phyloP scores from a whole-genome alignment of 2,888 invertebrate species.

The Tipula helvola region DNA sequence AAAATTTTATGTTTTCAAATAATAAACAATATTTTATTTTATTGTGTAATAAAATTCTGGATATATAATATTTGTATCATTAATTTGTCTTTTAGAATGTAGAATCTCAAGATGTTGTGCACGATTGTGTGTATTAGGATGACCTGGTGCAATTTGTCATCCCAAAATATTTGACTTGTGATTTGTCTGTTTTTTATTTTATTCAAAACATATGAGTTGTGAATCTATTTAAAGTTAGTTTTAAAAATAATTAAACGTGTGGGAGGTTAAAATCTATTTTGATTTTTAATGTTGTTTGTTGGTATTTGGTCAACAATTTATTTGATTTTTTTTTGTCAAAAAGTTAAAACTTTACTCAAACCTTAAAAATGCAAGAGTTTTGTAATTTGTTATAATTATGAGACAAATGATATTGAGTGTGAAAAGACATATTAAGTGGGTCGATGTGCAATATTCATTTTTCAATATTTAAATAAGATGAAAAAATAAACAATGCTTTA shows the following conservation, averaged over 20 bases:
- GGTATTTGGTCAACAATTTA: background rate
- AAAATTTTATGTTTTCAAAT: background rate
- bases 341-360: background rate
- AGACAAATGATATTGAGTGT: background rate
- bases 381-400: background rate
- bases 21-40: background rate
- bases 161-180: background rate
- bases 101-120: background rate
- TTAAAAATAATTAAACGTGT: background rate
- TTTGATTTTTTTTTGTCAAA: background rate
- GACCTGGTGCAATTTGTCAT: constrained; percentile 4
- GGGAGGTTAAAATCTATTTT: background rate
- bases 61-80: background rate
- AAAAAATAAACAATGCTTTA: background rate
- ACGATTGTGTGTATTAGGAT: background rate
- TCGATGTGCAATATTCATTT: background rate
- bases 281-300: background rate
- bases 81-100: background rate
- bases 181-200: background rate
- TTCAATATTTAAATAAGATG: background rate
- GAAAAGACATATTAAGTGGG: background rate
- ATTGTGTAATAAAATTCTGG: background rate
- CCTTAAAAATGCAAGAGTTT: background rate
- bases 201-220: background rate
- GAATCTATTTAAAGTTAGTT: background rate